phyloP scores from a whole-genome alignment of 2,888 invertebrate species.

The Aelia acuminata region DNA sequence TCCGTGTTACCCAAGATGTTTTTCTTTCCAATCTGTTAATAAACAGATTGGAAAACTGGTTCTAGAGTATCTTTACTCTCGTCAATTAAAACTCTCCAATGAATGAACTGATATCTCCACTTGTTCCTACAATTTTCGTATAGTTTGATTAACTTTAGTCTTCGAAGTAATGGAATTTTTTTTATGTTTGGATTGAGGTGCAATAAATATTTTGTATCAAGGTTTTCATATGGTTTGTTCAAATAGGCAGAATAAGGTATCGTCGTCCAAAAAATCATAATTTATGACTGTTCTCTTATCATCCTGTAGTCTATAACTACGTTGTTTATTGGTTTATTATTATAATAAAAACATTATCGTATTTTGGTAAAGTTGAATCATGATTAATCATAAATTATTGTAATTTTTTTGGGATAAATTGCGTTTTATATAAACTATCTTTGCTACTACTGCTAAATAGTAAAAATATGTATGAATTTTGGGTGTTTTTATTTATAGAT shows the following conservation, averaged over 20 bases:
- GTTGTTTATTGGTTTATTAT: too few species aligned
- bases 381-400: too few species aligned
- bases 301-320: too few species aligned
- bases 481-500: too few species aligned
- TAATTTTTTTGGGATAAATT: too few species aligned
- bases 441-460: too few species aligned
- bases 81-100: not conserved
- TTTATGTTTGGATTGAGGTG: not conserved
- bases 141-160: not conserved
- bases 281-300: too few species aligned
- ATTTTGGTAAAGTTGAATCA: too few species aligned
- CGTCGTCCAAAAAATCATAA: too few species aligned
- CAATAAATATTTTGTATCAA: not conserved
- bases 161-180: not conserved
- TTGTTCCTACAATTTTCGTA: not conserved
- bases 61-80: not conserved
- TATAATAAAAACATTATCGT: too few species aligned
- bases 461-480: too few species aligned
- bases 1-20: slow-evolving; percentile 27
- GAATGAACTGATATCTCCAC: not conserved
- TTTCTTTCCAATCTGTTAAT: slow-evolving; percentile 5
- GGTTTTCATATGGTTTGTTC: not conserved
- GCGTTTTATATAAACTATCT: too few species aligned
- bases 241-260: not conserved
- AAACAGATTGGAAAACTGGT: not conserved